Evolutionary conservation across 2,888 invertebrate genomes (phyloP).

Genomic region (Dasysyrphus albostriatus): DNA sequence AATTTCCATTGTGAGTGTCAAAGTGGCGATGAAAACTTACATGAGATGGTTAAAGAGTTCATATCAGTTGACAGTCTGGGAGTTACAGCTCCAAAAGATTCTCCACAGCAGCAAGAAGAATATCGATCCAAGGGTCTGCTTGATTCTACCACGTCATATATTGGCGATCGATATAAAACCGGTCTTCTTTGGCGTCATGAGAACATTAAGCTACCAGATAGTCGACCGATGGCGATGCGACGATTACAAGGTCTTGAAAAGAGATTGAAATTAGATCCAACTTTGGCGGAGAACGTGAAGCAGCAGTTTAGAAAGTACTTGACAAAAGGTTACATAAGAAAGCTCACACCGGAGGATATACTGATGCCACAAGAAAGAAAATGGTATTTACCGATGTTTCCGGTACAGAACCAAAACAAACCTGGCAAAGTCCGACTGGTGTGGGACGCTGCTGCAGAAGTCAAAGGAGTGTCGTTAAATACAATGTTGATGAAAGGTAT

Average conservation of each 20-base stretch:
- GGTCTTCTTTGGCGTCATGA: conserved; percentile 9
- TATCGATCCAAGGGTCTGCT: neutral
- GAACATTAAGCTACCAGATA: neutral
- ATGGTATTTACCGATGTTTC: conserved; percentile 6
- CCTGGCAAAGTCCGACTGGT: neutral
- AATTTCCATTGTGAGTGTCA: neutral
- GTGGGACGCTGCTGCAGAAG: conserved; percentile 5
- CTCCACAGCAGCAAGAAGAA: conserved; percentile 1
- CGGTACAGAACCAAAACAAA: neutral
- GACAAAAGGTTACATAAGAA: neutral
- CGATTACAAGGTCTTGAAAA: neutral
- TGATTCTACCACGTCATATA: neutral
- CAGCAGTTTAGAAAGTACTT: neutral
- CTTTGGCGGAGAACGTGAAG: conserved; percentile 2
- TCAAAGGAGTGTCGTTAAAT: neutral
- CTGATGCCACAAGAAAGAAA: neutral
- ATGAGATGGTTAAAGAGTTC: conserved; percentile 7
- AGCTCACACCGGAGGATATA: neutral
- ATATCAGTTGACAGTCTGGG: conserved; percentile 1
- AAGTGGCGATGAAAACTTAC: neutral
- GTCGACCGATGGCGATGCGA: neutral
- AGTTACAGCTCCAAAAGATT: neutral
- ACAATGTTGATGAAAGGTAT: conserved; percentile 4
- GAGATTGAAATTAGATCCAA: neutral
- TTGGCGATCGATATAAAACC: neutral